Percentiles rank a stretch among this genome's conserved stretches.
phyloP scores from a whole-genome alignment of 2,113 vertebrate species.

The Sus scrofa region T2T-Sscrofa CM000824.6:220596001-220596500 shows the following conservation, averaged over 20 bases:
- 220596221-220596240: neutral
- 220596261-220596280: neutral
- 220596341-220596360: neutral
- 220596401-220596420: neutral
- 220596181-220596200: neutral
- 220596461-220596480: neutral
- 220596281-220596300: neutral
- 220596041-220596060: neutral
- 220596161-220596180: neutral
- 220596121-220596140: neutral
- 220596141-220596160: neutral
- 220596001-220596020: neutral
- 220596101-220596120: neutral
- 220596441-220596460: neutral
- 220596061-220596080: neutral
- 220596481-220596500: neutral
- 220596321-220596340: neutral
- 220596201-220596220: neutral
- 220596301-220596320: neutral
- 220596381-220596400: neutral
- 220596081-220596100: neutral
- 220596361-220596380: neutral
- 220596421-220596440: neutral
- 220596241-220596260: neutral
- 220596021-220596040: neutral